Evolutionary conservation across 2,113 vertebrate genomes (phyloP).

Genomic region (Lichenostomus cassidix): DNA sequence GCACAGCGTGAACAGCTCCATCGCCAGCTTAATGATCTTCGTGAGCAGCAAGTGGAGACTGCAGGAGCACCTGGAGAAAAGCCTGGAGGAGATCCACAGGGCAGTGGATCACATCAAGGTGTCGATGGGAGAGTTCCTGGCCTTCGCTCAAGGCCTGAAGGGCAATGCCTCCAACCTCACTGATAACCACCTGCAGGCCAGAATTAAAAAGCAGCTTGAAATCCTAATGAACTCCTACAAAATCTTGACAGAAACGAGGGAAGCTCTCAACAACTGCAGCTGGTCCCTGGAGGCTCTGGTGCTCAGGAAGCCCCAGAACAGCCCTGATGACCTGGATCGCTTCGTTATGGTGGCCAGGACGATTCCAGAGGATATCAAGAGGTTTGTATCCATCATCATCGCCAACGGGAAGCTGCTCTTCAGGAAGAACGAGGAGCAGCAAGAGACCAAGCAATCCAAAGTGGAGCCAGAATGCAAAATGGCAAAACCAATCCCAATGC

Average conservation of each 20-base stretch:
- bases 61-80: conserved; percentile 81
- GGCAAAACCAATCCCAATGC: background rate
- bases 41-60: conserved; percentile 90
- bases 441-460: conserved; percentile 32
- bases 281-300: conserved; percentile 83
- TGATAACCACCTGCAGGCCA: conserved; percentile 80
- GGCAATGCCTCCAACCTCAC: conserved; percentile 74
- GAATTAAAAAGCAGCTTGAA: conserved; percentile 85
- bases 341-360: conserved; percentile 90
- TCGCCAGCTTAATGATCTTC: conserved; percentile 86
- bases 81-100: conserved; percentile 78
- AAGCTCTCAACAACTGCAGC: conserved; percentile 69
- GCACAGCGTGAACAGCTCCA: conserved; percentile 76
- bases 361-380: conserved; percentile 89
- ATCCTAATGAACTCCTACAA: conserved; percentile 82
- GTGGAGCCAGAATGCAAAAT: conserved; percentile 3
- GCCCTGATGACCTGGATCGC: conserved; percentile 87
- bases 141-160: conserved; percentile 79
- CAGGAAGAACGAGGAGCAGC: conserved; percentile 62
- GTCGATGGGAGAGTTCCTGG: conserved; percentile 80
- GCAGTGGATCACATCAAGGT: conserved; percentile 76
- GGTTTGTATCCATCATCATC: conserved; percentile 89
- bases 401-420: conserved; percentile 93
- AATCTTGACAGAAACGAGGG: conserved; percentile 81
- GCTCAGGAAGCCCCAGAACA: conserved; percentile 73